phyloP scores from a whole-genome alignment of 2,797 vertebrate species.

The Perdix hodgsoniae region DNA sequence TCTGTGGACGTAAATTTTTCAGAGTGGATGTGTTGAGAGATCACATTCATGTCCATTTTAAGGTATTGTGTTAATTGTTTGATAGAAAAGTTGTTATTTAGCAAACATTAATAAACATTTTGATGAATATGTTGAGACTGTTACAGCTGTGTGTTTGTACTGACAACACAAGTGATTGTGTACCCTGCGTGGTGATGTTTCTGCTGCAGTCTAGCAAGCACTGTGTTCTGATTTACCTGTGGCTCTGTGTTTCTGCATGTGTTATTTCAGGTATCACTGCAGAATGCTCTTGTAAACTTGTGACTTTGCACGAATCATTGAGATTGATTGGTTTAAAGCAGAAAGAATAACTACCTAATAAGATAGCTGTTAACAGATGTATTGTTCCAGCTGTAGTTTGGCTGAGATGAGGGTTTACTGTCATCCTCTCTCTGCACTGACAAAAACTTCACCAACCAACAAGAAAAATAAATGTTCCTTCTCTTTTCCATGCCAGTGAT shows the following conservation, averaged over 20 bases:
- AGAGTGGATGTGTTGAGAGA: conserved; percentile 96
- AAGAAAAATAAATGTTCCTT: not conserved
- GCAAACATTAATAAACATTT: not conserved
- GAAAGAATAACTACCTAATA: not conserved
- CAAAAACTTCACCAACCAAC: not conserved
- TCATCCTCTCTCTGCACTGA: not conserved
- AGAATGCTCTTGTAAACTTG: not conserved
- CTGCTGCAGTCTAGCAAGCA: not conserved
- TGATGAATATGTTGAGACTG: not conserved
- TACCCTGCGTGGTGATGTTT: not conserved
- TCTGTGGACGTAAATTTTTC: conserved; percentile 98
- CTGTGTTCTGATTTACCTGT: not conserved
- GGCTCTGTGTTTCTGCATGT: not conserved
- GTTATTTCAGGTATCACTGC: not conserved
- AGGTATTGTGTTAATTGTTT: conserved; percentile 81
- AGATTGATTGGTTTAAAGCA: not conserved
- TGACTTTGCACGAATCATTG: not conserved
- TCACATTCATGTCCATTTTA: conserved; percentile 99
- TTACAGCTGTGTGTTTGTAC: not conserved
- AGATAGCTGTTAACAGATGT: not conserved
- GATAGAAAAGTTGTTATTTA: not conserved
- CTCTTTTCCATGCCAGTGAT: not conserved
- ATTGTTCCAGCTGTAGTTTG: not conserved
- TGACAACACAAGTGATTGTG: not conserved
- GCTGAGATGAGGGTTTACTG: not conserved